These are phyloP conservation scores for Amaurobius ferox DNA, from an alignment of 2,888 invertebrate genomes.

Conservation along the genomic window DNA sequence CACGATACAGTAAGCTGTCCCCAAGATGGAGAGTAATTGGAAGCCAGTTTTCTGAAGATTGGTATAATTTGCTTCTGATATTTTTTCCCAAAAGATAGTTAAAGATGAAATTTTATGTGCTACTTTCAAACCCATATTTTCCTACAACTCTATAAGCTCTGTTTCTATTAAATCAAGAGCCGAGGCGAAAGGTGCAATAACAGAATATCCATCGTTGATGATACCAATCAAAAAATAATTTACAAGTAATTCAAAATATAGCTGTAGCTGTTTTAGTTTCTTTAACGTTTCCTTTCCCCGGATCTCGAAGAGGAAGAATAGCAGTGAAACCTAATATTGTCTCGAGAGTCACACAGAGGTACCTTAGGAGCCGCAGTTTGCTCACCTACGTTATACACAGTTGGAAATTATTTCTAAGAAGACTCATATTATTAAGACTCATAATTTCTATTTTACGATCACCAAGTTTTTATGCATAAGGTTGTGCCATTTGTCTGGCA, in stretches of 20 bases:
- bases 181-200: neutral
- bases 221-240: slow-evolving; percentile 18
- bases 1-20: slow-evolving; percentile 12
- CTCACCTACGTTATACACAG: no score
- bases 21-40: slow-evolving; percentile 2
- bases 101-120: neutral
- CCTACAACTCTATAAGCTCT: neutral
- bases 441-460: no score
- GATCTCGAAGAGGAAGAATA: no score
- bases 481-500: no score
- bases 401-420: no score
- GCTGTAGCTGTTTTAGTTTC: neutral
- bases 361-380: no score
- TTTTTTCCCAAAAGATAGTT: slow-evolving; percentile 23
- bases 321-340: no score
- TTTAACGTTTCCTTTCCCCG: no score
- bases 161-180: slow-evolving; percentile 8
- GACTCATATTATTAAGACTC: no score
- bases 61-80: slow-evolving; percentile 14
- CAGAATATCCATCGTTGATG: slow-evolving; percentile 22
- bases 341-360: no score
- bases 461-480: no score
- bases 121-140: neutral
- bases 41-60: slow-evolving; percentile 17
- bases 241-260: slow-evolving; percentile 15